A percentile compares a stretch with the other conserved stretches of the same genome.
Evolutionary conservation across 2,888 invertebrate genomes (phyloP).

Genomic region (Tetrapedia diversipes): DNA sequence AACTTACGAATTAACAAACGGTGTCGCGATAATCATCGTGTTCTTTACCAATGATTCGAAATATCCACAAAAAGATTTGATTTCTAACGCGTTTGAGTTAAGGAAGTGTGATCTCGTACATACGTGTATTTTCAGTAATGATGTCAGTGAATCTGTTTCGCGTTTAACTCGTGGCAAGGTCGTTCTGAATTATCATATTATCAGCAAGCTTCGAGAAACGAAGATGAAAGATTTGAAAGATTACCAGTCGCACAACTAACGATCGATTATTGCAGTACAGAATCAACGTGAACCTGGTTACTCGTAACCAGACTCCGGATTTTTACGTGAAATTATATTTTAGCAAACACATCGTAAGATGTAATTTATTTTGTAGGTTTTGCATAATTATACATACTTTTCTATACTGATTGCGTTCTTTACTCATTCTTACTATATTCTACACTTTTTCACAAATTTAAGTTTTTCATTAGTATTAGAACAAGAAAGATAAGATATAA

Average conservation of each 20-base stretch:
- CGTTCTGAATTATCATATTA: slow-evolving; percentile 41
- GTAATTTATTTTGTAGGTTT: too few species aligned
- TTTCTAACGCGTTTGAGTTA: slow-evolving; percentile 9
- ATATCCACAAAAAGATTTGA: neutral
- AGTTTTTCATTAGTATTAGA: too few species aligned
- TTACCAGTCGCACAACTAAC: neutral
- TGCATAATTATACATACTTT: too few species aligned
- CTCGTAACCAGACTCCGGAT: too few species aligned
- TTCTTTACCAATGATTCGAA: neutral
- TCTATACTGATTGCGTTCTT: too few species aligned
- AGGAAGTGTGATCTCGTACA: slow-evolving; percentile 27
- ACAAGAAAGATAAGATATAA: too few species aligned
- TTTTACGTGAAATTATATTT: too few species aligned
- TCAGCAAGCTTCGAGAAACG: slow-evolving; percentile 18
- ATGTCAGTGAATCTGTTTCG: slow-evolving; percentile 52
- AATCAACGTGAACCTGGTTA: neutral
- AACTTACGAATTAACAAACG: too few species aligned
- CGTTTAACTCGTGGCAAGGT: slow-evolving; percentile 39
- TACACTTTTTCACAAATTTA: too few species aligned
- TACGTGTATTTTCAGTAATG: slow-evolving; percentile 48
- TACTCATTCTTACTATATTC: too few species aligned
- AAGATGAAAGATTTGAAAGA: slow-evolving; percentile 15
- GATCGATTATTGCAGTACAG: neutral
- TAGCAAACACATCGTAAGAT: too few species aligned
- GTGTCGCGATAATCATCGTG: neutral